A percentile compares a stretch with the other conserved stretches of the same genome.
Evolutionary conservation across 1,140 invertebrate genomes (phyloP).

Genomic region (Sitophilus oryzae): DNA sequence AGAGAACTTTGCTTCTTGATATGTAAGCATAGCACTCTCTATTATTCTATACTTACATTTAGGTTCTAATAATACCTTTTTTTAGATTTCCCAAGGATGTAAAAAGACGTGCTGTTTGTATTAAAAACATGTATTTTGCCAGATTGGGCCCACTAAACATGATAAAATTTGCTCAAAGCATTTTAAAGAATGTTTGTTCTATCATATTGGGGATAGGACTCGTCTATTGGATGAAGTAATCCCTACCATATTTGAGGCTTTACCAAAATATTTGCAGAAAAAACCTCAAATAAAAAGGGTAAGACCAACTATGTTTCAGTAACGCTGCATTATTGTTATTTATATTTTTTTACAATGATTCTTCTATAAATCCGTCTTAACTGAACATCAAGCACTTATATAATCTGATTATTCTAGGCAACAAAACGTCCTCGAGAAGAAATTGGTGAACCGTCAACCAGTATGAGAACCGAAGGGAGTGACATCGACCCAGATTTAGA

Average conservation of each 20-base stretch:
- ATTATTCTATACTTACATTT: neutral
- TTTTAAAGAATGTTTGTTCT: slow-evolving; percentile 5
- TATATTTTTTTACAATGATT: too few relatives aligned
- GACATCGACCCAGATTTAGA: too few relatives aligned
- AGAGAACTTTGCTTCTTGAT: neutral
- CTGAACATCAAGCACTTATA: too few relatives aligned
- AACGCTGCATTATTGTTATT: too few relatives aligned
- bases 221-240: neutral
- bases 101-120: neutral
- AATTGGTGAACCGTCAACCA: too few relatives aligned
- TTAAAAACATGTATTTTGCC: neutral
- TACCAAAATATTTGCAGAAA: neutral
- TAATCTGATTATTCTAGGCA: too few relatives aligned
- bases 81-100: slow-evolving; percentile 2
- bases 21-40: neutral
- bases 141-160: neutral
- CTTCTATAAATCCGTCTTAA: too few relatives aligned
- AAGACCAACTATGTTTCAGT: too few relatives aligned
- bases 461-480: too few relatives aligned
- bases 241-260: neutral
- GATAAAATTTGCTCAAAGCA: slow-evolving; percentile 6
- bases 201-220: neutral
- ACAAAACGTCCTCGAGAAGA: too few relatives aligned
- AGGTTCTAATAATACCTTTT: too few relatives aligned
- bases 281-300: too few relatives aligned